Base-by-base conservation (phyloP, 2,888 invertebrate genomes). In the Dione vanillae region DNA sequence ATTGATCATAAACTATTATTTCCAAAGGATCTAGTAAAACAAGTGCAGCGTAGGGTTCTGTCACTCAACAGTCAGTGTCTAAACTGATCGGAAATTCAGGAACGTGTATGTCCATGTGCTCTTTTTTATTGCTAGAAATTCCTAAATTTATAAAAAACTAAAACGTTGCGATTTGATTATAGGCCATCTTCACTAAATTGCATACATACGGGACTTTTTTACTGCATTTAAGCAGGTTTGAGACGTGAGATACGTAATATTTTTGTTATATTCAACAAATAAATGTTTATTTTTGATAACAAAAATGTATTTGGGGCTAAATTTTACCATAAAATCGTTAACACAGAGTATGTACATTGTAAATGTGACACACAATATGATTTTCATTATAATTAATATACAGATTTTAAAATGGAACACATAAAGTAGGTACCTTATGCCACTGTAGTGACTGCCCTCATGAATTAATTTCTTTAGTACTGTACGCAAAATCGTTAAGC, bases 381-480 rank as follows among this genome's bases (percentile, higher is more conserved):
- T 45, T 69, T 68, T 62, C 40, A 62, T 71, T 68, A 62, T 68
- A 73, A 69, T 68, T 73, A 73, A 71, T 43, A 62, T 51, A 51
- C 35, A 52, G 47, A 67, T 62, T 65, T 62, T 56, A 56, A 51
- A 65, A 67, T 70, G 64, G 47, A 64, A 19, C 66, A 35, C 54
- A 65, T 71, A 56, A 71, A 66, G 37, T 56, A 16, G 37, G 37
- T 51, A 47, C 40, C 37, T 51, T 64, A 64, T 20, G 64, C 64
- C 64, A 49, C 37, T 19, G 61, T 27, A 11, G 16, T 11, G 27
- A 61, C 61, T 61, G 61, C 41, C 67, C 43, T 49, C 51, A 70
- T 51, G 68, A 71, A 71, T 66, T 73, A 65, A 71, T 68, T 73
- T 70, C 67, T 73, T 73, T 73, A 73, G 65, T 71, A 71, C 62